Percentiles rank a stretch among this genome's conserved stretches.
phyloP scores from a whole-genome alignment of 2,888 invertebrate genomes.

The Eupithecia pulchellata region DNA sequence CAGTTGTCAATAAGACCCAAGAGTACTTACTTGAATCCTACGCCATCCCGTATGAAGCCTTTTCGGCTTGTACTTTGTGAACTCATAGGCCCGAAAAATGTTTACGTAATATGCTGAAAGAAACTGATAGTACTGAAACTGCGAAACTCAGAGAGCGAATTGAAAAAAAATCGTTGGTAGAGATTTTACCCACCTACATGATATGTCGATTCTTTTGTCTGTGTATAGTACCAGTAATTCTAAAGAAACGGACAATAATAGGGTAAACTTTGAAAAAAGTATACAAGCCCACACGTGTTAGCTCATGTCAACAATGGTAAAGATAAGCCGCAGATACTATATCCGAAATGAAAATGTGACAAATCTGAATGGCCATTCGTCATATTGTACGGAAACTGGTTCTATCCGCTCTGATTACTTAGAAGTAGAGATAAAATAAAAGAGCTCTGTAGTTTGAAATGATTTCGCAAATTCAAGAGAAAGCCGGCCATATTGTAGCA shows the following conservation, averaged over 20 bases:
- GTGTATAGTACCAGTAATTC: neutral
- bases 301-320: neutral
- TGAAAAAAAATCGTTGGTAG: neutral
- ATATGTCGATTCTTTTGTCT: neutral
- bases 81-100: neutral
- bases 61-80: neutral
- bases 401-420: constrained; percentile 1
- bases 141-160: neutral
- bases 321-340: neutral
- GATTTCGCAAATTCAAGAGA: constrained; percentile 30
- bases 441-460: constrained; percentile 18
- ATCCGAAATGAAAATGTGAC: constrained; percentile 9
- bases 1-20: neutral
- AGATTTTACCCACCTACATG: neutral
- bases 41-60: neutral
- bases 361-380: constrained; percentile 23
- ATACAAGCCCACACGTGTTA: neutral
- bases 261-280: neutral
- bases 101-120: neutral
- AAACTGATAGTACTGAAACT: neutral
- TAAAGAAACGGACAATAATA: neutral
- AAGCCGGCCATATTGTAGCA: constrained; percentile 32
- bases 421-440: constrained; percentile 14
- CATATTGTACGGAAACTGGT: constrained; percentile 18
- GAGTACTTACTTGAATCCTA: neutral